phyloP scores from a whole-genome alignment of 2,888 invertebrate species.

The Ecliptopera silaceata region DNA sequence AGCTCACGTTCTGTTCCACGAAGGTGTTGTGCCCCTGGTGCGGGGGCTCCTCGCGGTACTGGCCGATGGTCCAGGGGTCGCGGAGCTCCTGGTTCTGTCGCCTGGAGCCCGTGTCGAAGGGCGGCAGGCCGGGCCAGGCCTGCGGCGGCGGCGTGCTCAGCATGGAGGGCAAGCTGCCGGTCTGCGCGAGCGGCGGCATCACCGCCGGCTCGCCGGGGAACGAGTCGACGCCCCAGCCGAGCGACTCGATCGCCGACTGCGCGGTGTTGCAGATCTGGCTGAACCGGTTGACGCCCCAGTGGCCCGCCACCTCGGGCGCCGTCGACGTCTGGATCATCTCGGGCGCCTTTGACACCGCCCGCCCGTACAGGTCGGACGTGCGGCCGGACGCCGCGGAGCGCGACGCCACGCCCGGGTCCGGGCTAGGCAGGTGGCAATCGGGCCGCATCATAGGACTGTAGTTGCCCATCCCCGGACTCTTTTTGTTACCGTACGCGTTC shows the following conservation, averaged over 20 bases:
- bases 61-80: conserved; percentile 72
- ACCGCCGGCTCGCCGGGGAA: conserved; percentile 48
- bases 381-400: conserved; percentile 48
- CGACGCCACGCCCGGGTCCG: conserved; percentile 59
- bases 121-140: conserved; percentile 61
- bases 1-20: conserved; percentile 68
- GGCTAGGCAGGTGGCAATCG: conserved; percentile 71
- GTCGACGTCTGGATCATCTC: conserved; percentile 54
- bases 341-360: conserved; percentile 56
- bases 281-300: conserved; percentile 67
- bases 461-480: conserved; percentile 70
- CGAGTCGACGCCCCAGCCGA: conserved; percentile 63
- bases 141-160: conserved; percentile 66
- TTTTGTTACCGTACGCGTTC: conserved; percentile 61
- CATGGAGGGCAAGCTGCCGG: conserved; percentile 54
- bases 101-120: conserved; percentile 59
- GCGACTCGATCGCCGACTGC: conserved; percentile 59
- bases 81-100: conserved; percentile 53
- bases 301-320: conserved; percentile 54
- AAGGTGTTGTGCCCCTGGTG: conserved; percentile 67
- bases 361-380: conserved; percentile 57
- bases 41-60: conserved; percentile 72
- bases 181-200: conserved; percentile 39
- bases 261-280: conserved; percentile 51
- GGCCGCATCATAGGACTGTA: conserved; percentile 74